Conservation (phyloP, 2,113 vertebrate species). For the Protomyctophum bolini region DNA sequence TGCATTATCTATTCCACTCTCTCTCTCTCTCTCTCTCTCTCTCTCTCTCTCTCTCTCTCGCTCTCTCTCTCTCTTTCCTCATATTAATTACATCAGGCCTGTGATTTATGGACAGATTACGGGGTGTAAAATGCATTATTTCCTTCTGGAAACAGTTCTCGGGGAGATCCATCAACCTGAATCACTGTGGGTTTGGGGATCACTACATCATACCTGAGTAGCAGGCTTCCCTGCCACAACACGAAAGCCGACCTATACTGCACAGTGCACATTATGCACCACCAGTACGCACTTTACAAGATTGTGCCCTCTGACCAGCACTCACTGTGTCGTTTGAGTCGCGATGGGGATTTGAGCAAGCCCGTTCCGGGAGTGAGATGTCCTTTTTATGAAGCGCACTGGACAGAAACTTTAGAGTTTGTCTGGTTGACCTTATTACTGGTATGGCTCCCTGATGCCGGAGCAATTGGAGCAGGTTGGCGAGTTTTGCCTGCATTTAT, state of each 20-base stretch:
- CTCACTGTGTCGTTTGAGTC: too few relatives aligned
- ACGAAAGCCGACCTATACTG: too few relatives aligned
- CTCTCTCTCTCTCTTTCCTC: conserved; percentile 18
- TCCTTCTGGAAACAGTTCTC: conserved; percentile 55
- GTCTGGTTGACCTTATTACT: conserved; percentile 67
- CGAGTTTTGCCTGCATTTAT: conserved; percentile 65
- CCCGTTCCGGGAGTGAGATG: background rate
- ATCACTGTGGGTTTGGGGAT: conserved; percentile 49
- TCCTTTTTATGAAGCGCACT: conserved; percentile 36
- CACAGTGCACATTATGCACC: too few relatives aligned
- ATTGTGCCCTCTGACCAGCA: too few relatives aligned
- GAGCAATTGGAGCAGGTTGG: conserved; percentile 66
- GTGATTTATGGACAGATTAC: conserved; percentile 77
- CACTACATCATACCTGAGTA: conserved; percentile 44
- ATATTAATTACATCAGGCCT: conserved; percentile 68
- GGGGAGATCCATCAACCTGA: conserved; percentile 65
- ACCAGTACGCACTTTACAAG: too few relatives aligned
- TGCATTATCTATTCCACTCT: conserved; percentile 28
- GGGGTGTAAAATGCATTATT: conserved; percentile 68
- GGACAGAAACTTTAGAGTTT: conserved; percentile 49
- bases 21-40: too few relatives aligned
- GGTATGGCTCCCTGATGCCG: conserved; percentile 31
- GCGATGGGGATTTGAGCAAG: background rate
- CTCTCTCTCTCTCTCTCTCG: too few relatives aligned
- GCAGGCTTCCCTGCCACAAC: conserved; percentile 11